Evolutionary conservation across 2,888 invertebrate species (phyloP).

Genomic region (Sialis fuliginosa): DNA sequence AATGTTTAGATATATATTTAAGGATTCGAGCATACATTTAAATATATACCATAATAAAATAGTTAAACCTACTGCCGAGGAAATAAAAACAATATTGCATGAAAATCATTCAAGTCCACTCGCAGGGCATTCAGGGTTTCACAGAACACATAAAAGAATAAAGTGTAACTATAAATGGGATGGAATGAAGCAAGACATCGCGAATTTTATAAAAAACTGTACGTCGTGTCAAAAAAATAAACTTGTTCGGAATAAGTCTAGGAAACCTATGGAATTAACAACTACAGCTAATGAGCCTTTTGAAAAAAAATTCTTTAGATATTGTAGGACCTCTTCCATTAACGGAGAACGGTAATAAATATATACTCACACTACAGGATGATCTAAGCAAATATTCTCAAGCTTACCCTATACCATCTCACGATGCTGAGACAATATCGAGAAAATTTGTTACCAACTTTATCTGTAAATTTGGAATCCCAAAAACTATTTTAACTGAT

Average conservation of each 20-base stretch:
- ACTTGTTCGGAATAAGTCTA: not conserved
- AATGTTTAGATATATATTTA: constrained; percentile 11
- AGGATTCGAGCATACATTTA: constrained; percentile 10
- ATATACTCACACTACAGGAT: constrained; percentile 10
- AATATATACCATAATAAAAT: constrained; percentile 9
- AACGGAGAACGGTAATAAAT: constrained; percentile 9
- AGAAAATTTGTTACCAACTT: not conserved
- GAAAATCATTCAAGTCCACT: no score
- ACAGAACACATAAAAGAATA: no score
- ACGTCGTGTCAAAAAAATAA: not conserved
- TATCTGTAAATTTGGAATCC: not conserved
- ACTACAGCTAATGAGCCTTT: constrained; percentile 8
- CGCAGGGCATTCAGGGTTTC: no score
- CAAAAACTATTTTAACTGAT: not conserved
- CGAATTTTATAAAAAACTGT: constrained; percentile 10
- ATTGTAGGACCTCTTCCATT: constrained; percentile 11
- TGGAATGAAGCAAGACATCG: not conserved
- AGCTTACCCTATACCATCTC: constrained; percentile 8
- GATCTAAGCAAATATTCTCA: constrained; percentile 10
- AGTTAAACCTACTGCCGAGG: constrained; percentile 5
- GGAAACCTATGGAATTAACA: constrained; percentile 10
- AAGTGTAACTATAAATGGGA: constrained; percentile 1
- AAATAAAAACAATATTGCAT: no score
- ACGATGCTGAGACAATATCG: not conserved
- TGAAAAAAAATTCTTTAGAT: constrained; percentile 10